phyloP scores from a whole-genome alignment of 2,113 vertebrate genomes.

The Apodemus speciosus region DNA sequence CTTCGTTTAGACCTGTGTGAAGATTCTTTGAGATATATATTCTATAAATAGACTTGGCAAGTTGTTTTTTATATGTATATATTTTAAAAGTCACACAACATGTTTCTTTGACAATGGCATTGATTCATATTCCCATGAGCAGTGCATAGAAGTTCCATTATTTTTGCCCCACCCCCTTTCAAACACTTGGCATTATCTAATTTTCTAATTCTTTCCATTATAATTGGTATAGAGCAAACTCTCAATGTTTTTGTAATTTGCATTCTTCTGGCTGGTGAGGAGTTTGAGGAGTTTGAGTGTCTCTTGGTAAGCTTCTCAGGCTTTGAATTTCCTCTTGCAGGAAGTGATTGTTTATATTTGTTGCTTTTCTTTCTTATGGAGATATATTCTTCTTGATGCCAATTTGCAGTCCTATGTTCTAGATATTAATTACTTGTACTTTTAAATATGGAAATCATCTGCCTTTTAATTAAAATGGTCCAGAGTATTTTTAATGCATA shows the following conservation, averaged over 20 bases:
- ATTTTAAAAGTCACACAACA: background rate
- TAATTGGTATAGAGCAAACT: conserved; percentile 50
- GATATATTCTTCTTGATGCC: conserved; percentile 43
- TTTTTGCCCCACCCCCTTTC: background rate
- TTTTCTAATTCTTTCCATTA: conserved; percentile 58
- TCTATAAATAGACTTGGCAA: background rate
- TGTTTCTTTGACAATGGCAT: background rate
- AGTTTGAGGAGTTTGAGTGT: conserved; percentile 60
- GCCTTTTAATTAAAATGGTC: conserved; percentile 40
- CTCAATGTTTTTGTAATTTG: conserved; percentile 50
- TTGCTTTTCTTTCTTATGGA: conserved; percentile 62
- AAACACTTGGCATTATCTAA: background rate
- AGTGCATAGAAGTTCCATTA: background rate
- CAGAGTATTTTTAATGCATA: background rate
- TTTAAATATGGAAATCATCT: conserved; percentile 33
- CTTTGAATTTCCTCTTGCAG: conserved; percentile 50
- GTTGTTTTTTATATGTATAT: background rate
- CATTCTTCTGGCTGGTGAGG: conserved; percentile 64
- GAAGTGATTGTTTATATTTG: conserved; percentile 48
- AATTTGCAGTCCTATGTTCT: background rate
- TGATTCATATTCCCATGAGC: background rate
- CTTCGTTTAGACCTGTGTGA: background rate
- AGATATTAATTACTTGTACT: conserved; percentile 37
- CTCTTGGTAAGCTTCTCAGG: conserved; percentile 55
- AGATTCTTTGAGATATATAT: background rate